Evolutionary conservation across 2,113 vertebrate genomes (phyloP).

Genomic region (Empidonax traillii): DNA sequence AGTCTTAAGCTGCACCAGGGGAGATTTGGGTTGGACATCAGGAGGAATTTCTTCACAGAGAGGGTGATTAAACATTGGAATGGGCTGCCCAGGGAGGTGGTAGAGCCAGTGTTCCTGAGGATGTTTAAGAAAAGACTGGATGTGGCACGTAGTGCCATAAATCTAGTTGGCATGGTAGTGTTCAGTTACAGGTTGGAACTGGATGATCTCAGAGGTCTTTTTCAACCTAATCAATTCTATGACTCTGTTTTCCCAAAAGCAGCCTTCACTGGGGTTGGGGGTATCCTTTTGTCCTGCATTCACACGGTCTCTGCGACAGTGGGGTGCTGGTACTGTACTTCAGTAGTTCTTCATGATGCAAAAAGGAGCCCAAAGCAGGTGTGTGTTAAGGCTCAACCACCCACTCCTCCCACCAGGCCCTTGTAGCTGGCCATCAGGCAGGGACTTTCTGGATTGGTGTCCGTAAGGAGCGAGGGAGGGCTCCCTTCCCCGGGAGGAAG

Average conservation of each 20-base stretch:
- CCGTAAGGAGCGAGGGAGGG: not conserved
- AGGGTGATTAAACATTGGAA: not conserved
- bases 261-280: not conserved
- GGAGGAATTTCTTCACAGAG: not conserved
- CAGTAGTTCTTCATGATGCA: accelerated
- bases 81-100: not conserved
- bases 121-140: not conserved
- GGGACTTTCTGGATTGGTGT: accelerated
- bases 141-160: not conserved
- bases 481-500: no score
- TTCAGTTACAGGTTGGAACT: not conserved
- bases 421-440: no score
- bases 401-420: not conserved
- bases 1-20: not conserved
- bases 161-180: not conserved
- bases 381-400: not conserved
- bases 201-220: not conserved
- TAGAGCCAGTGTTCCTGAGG: not conserved
- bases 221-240: not conserved
- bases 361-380: not conserved
- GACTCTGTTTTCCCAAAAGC: not conserved
- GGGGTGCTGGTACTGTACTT: accelerated
- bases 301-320: accelerated
- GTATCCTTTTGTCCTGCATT: not conserved
- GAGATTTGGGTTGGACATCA: not conserved